Evolutionary conservation across 2,888 invertebrate genomes (phyloP), one percentile per base, ranked within the genome.

Genomic region (Pseudococcus viburni): DNA sequence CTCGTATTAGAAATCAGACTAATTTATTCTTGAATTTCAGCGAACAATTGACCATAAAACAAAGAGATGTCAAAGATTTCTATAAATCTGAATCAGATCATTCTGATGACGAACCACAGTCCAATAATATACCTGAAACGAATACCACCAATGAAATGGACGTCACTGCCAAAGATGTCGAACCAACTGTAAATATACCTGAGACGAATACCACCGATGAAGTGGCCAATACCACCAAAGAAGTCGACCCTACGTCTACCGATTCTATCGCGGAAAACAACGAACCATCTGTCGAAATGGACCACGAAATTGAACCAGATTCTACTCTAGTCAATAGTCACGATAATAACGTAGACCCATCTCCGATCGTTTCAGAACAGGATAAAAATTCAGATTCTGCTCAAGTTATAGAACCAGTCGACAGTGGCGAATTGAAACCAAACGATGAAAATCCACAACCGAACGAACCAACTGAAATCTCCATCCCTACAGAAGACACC

Each of bases 61-160:
- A 89, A 85, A 84, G 85, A 73, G 88, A 88, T 51, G 88, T 89
- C 11, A 86, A 88, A 85, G 77, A 89, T 33, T 89, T 89, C 87
- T 89, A 89, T 17, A 89, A 89, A 88, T 88, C 88, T 12, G 88
- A 88, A 59, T 88, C 88, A 5, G 88, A 88, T 39, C 83, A 85
- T 55, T 51, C 84, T n/a, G 84, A 51, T n/a, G 51, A 1, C n/a
- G 84, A 51, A 84, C 9, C 48, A 15, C 51, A 15, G 11, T 8
- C 48, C 17, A 48, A 51, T 46, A 12, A 33, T 83, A 11, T 39
- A 26, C 42, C 80, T 0, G 33, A 39, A n/a, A 15, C 80, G 26
- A 68, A 42, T 42, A 9, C 42, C 42, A 42, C 42, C 46, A 19
- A 19, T 17, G 80, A 8, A n/a, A 9, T 15, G 26, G 42, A 80